These are phyloP conservation scores for Acanthosepion lycidas DNA, from an alignment of 2,888 invertebrate species.

Conservation along the genomic window DNA sequence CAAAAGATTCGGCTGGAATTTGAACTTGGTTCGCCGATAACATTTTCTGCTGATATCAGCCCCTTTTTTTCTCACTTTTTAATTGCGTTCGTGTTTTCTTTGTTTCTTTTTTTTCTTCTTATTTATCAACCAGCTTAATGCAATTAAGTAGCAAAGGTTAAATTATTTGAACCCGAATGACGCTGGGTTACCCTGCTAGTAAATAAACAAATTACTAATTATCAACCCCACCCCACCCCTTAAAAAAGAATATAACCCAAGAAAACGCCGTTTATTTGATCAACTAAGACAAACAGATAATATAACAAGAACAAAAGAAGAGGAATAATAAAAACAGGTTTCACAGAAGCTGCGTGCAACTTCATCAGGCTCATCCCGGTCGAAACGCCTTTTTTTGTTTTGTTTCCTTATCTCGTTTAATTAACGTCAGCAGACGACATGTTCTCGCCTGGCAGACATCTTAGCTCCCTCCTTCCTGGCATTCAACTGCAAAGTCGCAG, in stretches of 20 bases:
- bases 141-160: not conserved
- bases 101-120: not conserved
- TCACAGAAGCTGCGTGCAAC: not conserved
- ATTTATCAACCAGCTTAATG: not conserved
- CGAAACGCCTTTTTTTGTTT: not conserved
- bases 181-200: not conserved
- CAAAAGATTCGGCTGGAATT: no score
- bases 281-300: not conserved
- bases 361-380: not conserved
- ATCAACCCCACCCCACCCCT: not conserved
- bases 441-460: conserved; percentile 33
- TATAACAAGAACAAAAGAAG: not conserved
- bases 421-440: not conserved
- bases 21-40: no score
- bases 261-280: not conserved
- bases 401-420: conserved; percentile 3
- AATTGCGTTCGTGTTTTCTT: not conserved
- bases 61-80: no score
- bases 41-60: no score
- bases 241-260: not conserved
- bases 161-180: not conserved
- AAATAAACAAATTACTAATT: not conserved
- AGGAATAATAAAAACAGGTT: not conserved
- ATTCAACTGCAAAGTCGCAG: no score
- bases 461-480: not conserved